Conservation (phyloP, 2,888 invertebrate species). For the Seira ritae region DNA sequence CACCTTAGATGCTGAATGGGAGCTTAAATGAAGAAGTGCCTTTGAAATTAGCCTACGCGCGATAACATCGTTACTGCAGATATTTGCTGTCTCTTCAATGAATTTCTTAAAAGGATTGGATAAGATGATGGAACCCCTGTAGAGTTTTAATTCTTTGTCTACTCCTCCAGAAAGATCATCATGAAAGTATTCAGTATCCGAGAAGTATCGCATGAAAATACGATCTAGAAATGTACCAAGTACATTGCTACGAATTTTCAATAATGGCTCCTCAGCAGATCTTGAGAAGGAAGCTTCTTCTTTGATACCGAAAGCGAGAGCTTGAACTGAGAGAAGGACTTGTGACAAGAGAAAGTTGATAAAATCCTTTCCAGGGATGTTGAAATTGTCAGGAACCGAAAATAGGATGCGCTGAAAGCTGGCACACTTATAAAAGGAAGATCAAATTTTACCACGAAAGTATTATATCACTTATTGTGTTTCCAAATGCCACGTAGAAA, state of each 20-base stretch:
- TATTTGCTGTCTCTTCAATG: slow-evolving; percentile 24
- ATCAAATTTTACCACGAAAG: too few species aligned
- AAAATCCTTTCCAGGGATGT: slow-evolving; percentile 63
- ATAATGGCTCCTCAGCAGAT: neutral
- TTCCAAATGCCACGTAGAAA: too few species aligned
- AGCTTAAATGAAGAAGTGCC: slow-evolving; percentile 62
- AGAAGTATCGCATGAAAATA: slow-evolving; percentile 63
- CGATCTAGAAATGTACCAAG: slow-evolving; percentile 61
- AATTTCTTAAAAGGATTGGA: slow-evolving; percentile 64
- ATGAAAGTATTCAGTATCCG: slow-evolving; percentile 65
- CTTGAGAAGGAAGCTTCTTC: neutral
- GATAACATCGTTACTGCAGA: slow-evolving; percentile 58
- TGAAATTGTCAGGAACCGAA: slow-evolving; percentile 66
- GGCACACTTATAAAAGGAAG: slow-evolving; percentile 61
- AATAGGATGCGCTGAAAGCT: slow-evolving; percentile 70
- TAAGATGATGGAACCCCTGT: neutral
- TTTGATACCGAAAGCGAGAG: slow-evolving; percentile 53
- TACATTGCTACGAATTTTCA: slow-evolving; percentile 52
- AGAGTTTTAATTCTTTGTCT: neutral
- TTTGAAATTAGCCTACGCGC: slow-evolving; percentile 63
- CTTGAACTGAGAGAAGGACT: slow-evolving; percentile 45
- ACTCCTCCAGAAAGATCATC: neutral
- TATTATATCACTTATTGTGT: too few species aligned
- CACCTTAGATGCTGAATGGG: slow-evolving; percentile 57
- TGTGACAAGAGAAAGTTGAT: slow-evolving; percentile 62